Evolutionary conservation across 2,888 invertebrate species (phyloP).

Genomic region (Melolontha melolontha): DNA sequence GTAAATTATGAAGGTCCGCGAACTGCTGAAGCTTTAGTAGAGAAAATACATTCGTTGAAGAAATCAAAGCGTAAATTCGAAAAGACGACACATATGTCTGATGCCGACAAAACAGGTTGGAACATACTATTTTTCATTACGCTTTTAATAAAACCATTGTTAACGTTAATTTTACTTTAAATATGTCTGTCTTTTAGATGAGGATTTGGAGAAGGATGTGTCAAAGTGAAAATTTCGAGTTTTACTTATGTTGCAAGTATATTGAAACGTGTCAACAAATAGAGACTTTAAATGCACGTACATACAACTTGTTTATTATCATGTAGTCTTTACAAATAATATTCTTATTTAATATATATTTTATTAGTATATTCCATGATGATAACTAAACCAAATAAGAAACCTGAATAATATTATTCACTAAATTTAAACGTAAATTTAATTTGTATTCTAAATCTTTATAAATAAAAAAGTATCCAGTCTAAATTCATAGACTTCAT

Average conservation of each 20-base stretch:
- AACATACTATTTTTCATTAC: conserved; percentile 1
- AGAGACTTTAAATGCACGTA: no score
- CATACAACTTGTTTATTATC: no score
- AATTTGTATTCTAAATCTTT: no score
- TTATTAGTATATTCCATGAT: no score
- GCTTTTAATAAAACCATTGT: conserved; percentile 9
- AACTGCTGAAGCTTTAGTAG: conserved; percentile 44
- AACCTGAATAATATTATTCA: no score
- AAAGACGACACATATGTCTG: conserved; percentile 10
- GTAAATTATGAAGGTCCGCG: conserved; percentile 48
- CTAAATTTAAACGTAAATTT: no score
- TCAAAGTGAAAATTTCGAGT: conserved; percentile 8
- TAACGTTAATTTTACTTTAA: conserved; percentile 17
- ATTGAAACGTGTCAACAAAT: no score
- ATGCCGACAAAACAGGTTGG: conserved; percentile 23
- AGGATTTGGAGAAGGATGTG: not conserved
- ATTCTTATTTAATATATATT: no score
- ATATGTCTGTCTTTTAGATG: conserved; percentile 17
- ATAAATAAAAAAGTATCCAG: no score
- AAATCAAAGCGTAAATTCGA: conserved; percentile 22
- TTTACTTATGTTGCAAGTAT: not conserved
- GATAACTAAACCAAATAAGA: no score
- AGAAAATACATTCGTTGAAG: conserved; percentile 35
- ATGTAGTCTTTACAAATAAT: no score
- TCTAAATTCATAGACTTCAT: no score